Conservation (phyloP, 2,113 vertebrate species). For the Dunckerocampus dactyliophorus region DNA sequence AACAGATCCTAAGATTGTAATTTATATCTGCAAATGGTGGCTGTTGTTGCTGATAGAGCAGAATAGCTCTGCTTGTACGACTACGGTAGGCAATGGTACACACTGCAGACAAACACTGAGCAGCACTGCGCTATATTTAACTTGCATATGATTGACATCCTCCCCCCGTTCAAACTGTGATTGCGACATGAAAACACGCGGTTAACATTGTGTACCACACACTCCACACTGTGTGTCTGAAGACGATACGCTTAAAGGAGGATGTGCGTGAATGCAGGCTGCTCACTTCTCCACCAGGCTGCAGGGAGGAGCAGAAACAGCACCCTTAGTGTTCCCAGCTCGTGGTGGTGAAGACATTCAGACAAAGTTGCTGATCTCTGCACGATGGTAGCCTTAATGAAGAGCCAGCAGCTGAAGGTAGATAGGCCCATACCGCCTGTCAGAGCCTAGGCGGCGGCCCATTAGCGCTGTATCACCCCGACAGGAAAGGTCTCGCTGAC, state of each 20-base stretch:
- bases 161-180: conserved; percentile 2
- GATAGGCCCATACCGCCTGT: conserved; percentile 36
- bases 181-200: conserved; percentile 13
- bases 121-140: conserved; percentile 5
- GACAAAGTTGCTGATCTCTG: conserved; percentile 46
- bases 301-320: conserved; percentile 1
- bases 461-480: conserved; percentile 43
- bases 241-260: background rate
- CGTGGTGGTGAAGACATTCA: conserved; percentile 6
- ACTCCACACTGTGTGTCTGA: conserved; percentile 9
- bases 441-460: conserved; percentile 35
- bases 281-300: background rate
- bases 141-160: conserved; percentile 15
- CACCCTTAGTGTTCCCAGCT: conserved; percentile 28
- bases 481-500: conserved; percentile 44
- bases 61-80: too few species aligned
- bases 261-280: background rate
- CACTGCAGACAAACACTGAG: too few species aligned
- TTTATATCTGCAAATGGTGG: too few species aligned
- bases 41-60: too few species aligned
- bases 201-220: background rate
- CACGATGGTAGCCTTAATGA: conserved; percentile 44
- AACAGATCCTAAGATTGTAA: too few species aligned
- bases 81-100: too few species aligned
- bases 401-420: conserved; percentile 48